Base-by-base conservation (phyloP, 2,113 vertebrate species). In the Piaya cayana region DNA sequence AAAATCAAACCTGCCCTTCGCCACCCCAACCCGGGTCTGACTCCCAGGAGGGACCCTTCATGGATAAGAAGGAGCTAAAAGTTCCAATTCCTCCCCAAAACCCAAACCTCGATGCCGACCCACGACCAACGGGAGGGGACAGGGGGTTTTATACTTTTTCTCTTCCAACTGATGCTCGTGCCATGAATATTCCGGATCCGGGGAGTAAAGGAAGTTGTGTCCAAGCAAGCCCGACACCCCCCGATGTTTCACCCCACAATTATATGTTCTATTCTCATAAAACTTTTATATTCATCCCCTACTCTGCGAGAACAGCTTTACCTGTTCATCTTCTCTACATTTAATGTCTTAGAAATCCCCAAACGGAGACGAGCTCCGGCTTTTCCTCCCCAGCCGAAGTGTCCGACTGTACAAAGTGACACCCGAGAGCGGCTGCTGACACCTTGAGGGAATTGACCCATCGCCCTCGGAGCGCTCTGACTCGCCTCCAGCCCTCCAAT, bases 101-200 rank as follows among this genome's bases (percentile, higher is more conserved):
- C 0, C 0, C 17, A 65, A 76, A 8, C 49, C 50, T 22, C 19
- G 0, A 0, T 2, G 13, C 10, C 81, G 29, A n/a, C 67, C 2
- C n/a, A n/a, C n/a, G n/a, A n/a, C n/a, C n/a, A n/a, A 15, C 7
- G 43, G 47, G 47, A 49, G 47, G 47, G 17, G 47, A 49, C 9
- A 7, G 56, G 5, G 5, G 3, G 6, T 11, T 9, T 8, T 5
- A 43, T 17, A 10, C 36, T 2, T 25, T 47, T 7, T 19, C 6
- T 10, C 55, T 9, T 12, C 63, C 3, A 6, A 7, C 70, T 5
- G 20, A 14, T 26, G 74, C 84, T 86, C 36, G 5, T 15, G 59
- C 72, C 74, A 5, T 2, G 49, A n/a, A 27, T 5, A 15, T 5
- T 37, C 55, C 15, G 77, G 68, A 55, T 6, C 77, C 71, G 11